Evolutionary conservation across 2,797 vertebrate species (phyloP), one percentile per base, ranked within the genome.

Genomic region (Macroramphosus scolopax): DNA sequence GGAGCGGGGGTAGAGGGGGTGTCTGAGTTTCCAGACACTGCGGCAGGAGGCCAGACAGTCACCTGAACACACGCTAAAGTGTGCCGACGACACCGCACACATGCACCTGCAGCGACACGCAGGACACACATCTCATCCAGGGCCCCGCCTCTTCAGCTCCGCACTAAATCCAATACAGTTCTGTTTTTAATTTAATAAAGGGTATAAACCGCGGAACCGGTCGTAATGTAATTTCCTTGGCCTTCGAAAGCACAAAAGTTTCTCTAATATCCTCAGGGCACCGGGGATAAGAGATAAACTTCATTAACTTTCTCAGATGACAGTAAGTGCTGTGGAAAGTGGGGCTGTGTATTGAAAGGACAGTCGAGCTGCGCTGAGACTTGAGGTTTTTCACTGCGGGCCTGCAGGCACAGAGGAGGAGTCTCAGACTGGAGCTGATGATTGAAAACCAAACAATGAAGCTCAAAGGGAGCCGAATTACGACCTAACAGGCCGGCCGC

Each of bases 11-110:
- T 53, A 57, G 68, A 51, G 56, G 67, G 81, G 68, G 78, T 72
- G 86, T 88, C 72, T 86, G 81, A 83, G 81, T 91, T 92, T 90
- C 87, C 90, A 93, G 91, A 92, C 89, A 85, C 79, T 89, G 88
- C 87, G 82, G 86, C 81, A 87, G 81, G 81, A 84, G 85, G 81
- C 83, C 86, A 89, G 87, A 88, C 85, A 83, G 82, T 75, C 84
- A 86, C 82, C 81, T 84, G 69, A 89, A 82, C 70, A 67, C 78
- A 77, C 75, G 61, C 52, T 65, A 59, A 32, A 24, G 40, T 45
- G 36, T 11, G 17, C 31, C 16, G 30, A 40, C 13, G 35, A 51
- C 40, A 18, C 30, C 30, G 4, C 42, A 24, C 36, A 15, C 51
- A 38, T 11, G 33, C 52, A 68, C 54, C 28, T 25, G 14, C 15